Base-by-base conservation (phyloP, 2,797 vertebrate genomes). In the Adrianichthys oophorus region DNA sequence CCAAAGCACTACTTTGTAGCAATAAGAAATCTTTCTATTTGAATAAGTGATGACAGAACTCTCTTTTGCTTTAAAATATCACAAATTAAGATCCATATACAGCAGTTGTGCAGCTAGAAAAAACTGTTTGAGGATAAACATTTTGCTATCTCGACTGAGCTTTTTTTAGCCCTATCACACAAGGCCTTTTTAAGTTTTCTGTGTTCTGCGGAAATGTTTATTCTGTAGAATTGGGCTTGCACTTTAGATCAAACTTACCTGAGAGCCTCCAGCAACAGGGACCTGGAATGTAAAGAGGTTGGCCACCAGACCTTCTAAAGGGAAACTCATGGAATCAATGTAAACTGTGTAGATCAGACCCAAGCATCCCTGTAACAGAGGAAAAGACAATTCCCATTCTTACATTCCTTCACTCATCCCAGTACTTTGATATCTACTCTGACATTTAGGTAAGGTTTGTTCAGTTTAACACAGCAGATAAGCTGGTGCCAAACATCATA, bases 341-440 rank as follows among this genome's bases (percentile, higher is more conserved):
- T 99, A 91, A 43, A 98, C 96, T 0, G 97, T 98, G 75, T 99
- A 99, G 89, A 99, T 93, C 78, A 99, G 85, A 57, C 98, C 96
- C 74, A 99, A 93, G 86, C 98, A 99, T 58, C 96, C 96, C 98
- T 99, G 76, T 4, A 56, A 68, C 23, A 59, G 13, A 1, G 16
- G 69, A 4, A 58, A 15, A 24, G 13, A 14, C 24, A 15, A 54
- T 16, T 43, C 4, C 42, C 14, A 15, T n/a, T 54, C 15, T 26
- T 12, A 26, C 23, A 26, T 17, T 42, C n/a, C 12, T 26, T 2
- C 16, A 10, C 8, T 4, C 21, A 43, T 17, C 23, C 23, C 17
- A 43, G 24, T n/a, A 43, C 52, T 44, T 32, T 37, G n/a, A 49
- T 37, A 37, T 48, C 2, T 17, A 53, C 29, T 32, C 4, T 42